Percentiles rank a stretch among this genome's conserved stretches.
Conservation (phyloP, 2,113 vertebrate genomes). For the Scophthalmus maximus region DNA sequence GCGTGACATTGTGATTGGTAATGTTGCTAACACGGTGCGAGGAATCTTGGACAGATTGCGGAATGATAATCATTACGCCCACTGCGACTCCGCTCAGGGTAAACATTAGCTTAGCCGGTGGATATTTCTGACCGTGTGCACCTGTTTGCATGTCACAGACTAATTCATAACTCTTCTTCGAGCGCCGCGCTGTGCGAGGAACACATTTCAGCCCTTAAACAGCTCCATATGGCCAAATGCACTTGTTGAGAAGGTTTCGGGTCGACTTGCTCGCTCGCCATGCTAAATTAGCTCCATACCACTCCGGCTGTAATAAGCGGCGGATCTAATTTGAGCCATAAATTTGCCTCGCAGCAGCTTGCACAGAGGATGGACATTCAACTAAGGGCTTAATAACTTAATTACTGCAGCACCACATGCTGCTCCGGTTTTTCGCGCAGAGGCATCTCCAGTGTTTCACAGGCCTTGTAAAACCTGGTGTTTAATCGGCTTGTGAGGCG, state of each 20-base stretch:
- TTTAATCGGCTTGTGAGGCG: slow-evolving; percentile 60
- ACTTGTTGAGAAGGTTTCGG: slow-evolving; percentile 45
- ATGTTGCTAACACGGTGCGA: slow-evolving; percentile 40
- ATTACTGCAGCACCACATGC: slow-evolving; percentile 61
- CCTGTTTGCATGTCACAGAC: slow-evolving; percentile 80
- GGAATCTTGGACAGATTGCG: slow-evolving; percentile 50
- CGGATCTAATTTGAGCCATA: slow-evolving; percentile 60
- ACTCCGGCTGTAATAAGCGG: slow-evolving; percentile 32
- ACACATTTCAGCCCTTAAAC: slow-evolving; percentile 72
- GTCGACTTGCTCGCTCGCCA: slow-evolving; percentile 36
- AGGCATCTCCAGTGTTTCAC: slow-evolving; percentile 48
- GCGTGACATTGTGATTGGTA: slow-evolving; percentile 45
- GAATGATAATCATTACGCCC: slow-evolving; percentile 72
- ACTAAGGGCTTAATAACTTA: slow-evolving; percentile 55
- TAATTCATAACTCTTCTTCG: slow-evolving; percentile 75
- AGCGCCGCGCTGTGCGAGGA: slow-evolving; percentile 47
- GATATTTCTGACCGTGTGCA: slow-evolving; percentile 70
- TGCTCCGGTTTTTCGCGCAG: slow-evolving; percentile 6
- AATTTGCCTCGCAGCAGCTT: slow-evolving; percentile 55
- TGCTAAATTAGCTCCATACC: slow-evolving; percentile 63
- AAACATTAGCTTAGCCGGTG: slow-evolving; percentile 70
- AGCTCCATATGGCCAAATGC: slow-evolving; percentile 73
- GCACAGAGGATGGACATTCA: slow-evolving; percentile 44
- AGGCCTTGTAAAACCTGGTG: slow-evolving; percentile 39
- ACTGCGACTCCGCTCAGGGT: slow-evolving; percentile 51